Base-by-base conservation (phyloP, 2,888 invertebrate genomes). In the Erynnis tages region DNA sequence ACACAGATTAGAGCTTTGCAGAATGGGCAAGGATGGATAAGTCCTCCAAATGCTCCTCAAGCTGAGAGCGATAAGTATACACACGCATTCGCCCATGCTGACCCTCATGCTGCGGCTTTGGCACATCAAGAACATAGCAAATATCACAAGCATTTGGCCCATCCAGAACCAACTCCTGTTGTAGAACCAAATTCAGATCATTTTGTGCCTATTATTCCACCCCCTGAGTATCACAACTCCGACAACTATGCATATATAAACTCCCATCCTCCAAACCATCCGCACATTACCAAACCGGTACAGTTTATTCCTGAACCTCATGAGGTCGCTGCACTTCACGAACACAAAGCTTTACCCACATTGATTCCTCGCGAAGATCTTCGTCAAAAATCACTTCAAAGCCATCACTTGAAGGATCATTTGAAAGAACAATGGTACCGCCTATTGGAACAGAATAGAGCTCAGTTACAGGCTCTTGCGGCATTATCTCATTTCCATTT, bases 1-100 rank as follows among this genome's bases (percentile, higher is more conserved):
- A 73, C 69, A 10, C 83, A 87, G 65, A 82, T 82, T 30, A 69
- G 64, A 46, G 67, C 71, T 17, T 67, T 82, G 25, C 71, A 82
- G 65, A 66, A 70, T 30, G 75, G 60, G 17, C 53, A 59, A 25
- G 58, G 54, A 4, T 54, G 45, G 17, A 27, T 60, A 3, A 55
- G 40, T 38, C 49, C 58, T 16, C 50, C 55, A 7, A 35, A 60
- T 30, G 25, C 41, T 29, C 34, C 32, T 1, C 17, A 32, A 2
- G 1, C 10, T 7, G 27, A 35, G 0, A 27, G 27, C 11, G 32
- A 23, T 4, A 19, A 29, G 11, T 7, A 32, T 1, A n/a, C 21
- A n/a, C n/a, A 14, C 5, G 10, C 16, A 1, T 10, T 23, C 6
- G 4, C 8, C 0, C 49, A 25, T 2, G 3, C 4, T 16, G 0